Percentiles rank a stretch among this genome's conserved stretches.
phyloP scores from a whole-genome alignment of 2,797 vertebrate species.

The Xiphophorus birchmanni region DNA sequence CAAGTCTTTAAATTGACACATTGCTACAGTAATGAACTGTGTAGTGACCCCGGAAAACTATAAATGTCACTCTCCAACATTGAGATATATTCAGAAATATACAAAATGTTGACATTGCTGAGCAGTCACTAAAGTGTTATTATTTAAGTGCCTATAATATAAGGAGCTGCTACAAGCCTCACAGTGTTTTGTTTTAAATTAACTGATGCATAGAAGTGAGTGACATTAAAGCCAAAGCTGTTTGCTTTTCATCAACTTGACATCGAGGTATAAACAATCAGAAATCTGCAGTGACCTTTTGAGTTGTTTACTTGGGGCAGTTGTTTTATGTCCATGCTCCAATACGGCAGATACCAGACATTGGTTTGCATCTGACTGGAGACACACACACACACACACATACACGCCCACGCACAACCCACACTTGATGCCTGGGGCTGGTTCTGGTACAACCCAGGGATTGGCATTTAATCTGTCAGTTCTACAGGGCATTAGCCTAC shows the following conservation, averaged over 20 bases:
- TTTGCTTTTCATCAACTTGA: conserved; percentile 62
- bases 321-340: conserved; percentile 63
- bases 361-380: conserved; percentile 52
- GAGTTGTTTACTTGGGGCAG: conserved; percentile 66
- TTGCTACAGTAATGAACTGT: conserved; percentile 33
- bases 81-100: conserved; percentile 25
- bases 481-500: conserved; percentile 77
- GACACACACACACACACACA: conserved; percentile 14
- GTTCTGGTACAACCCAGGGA: conserved; percentile 71
- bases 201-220: conserved; percentile 50
- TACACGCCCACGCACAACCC: conserved; percentile 9
- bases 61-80: not conserved
- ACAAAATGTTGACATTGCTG: conserved; percentile 5
- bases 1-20: conserved; percentile 34
- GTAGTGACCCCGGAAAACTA: conserved; percentile 21
- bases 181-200: conserved; percentile 44
- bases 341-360: conserved; percentile 43
- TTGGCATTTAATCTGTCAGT: conserved; percentile 78
- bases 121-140: conserved; percentile 1
- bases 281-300: conserved; percentile 71
- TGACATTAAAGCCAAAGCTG: conserved; percentile 67
- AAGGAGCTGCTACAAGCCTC: conserved; percentile 23
- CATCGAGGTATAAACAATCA: conserved; percentile 58
- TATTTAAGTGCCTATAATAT: conserved; percentile 11
- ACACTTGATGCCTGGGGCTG: conserved; percentile 58